phyloP scores from a whole-genome alignment of 1,140 invertebrate genomes.

The Phortica variegata region DNA sequence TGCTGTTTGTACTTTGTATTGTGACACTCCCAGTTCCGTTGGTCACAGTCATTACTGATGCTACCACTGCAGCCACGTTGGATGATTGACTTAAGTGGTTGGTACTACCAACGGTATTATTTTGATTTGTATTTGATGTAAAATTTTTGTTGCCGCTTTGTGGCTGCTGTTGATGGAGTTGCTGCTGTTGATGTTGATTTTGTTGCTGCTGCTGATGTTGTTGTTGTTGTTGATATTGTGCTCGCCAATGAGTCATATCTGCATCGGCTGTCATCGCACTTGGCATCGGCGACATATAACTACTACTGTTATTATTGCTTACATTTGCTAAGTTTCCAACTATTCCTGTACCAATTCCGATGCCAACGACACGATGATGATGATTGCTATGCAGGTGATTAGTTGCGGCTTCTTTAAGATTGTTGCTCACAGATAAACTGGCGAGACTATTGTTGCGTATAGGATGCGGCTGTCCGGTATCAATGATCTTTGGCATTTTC shows the following conservation, averaged over 20 bases:
- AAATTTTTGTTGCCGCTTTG: not conserved
- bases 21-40: not conserved
- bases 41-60: not conserved
- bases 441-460: conserved; percentile 41
- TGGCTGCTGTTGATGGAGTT: not conserved
- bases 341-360: not conserved
- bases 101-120: conserved; percentile 24
- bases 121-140: conserved; percentile 17
- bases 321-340: conserved; percentile 31
- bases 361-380: conserved; percentile 17
- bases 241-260: not conserved
- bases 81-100: conserved; percentile 20
- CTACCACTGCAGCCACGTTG: not conserved
- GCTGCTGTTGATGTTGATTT: conserved; percentile 4
- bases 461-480: conserved; percentile 61
- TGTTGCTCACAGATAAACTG: conserved; percentile 25
- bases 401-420: conserved; percentile 18
- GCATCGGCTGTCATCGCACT: not conserved
- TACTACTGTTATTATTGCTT: conserved; percentile 24
- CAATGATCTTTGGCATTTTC: conserved; percentile 63
- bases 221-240: conserved; percentile 19
- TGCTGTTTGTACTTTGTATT: conserved; percentile 6
- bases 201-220: conserved; percentile 11
- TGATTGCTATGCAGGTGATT: conserved; percentile 30
- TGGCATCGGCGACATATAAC: conserved; percentile 5